Percentiles rank a stretch among this genome's conserved stretches.
These are phyloP conservation scores for Sebastes steindachneri DNA, from an alignment of 2,797 vertebrate species.

Conservation along the genomic window DNA sequence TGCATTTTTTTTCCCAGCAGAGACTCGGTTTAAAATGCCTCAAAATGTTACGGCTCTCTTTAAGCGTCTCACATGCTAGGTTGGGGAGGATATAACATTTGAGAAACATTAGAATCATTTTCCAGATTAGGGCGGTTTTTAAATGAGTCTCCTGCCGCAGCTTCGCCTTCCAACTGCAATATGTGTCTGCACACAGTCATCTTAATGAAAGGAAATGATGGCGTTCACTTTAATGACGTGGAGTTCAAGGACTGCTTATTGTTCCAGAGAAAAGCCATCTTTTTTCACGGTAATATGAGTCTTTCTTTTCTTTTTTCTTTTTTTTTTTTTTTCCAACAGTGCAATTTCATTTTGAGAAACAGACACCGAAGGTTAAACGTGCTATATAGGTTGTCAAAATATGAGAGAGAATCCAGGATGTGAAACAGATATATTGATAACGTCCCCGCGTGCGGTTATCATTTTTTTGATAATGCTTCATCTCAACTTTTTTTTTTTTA, in stretches of 20 bases:
- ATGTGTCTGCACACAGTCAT: constrained; percentile 85
- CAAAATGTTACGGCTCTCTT: constrained; percentile 67
- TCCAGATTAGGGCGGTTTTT: constrained; percentile 82
- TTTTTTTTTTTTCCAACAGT: constrained; percentile 39
- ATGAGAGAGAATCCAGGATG: constrained; percentile 60
- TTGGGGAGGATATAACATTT: constrained; percentile 82
- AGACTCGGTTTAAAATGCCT: constrained; percentile 69
- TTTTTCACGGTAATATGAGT: constrained; percentile 84
- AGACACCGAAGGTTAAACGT: constrained; percentile 82
- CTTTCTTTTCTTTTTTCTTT: constrained; percentile 56
- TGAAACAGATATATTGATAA: constrained; percentile 80
- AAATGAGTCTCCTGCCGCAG: constrained; percentile 82
- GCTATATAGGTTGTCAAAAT: constrained; percentile 80
- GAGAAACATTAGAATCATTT: constrained; percentile 85
- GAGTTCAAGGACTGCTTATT: constrained; percentile 86
- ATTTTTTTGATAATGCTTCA: constrained; percentile 77
- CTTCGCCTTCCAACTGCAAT: constrained; percentile 81
- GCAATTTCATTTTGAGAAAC: constrained; percentile 82
- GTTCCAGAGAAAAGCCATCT: constrained; percentile 83
- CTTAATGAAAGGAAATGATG: constrained; percentile 86
- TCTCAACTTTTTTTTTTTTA: constrained; percentile 61
- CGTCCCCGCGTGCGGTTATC: constrained; percentile 55
- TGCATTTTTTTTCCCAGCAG: constrained; percentile 56
- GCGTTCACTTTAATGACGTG: constrained; percentile 84
- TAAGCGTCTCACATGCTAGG: constrained; percentile 72